A percentile compares a stretch with the other conserved stretches of the same genome.
Conservation (phyloP, 1,140 invertebrate species). For the Gryllus bimaculatus region DNA sequence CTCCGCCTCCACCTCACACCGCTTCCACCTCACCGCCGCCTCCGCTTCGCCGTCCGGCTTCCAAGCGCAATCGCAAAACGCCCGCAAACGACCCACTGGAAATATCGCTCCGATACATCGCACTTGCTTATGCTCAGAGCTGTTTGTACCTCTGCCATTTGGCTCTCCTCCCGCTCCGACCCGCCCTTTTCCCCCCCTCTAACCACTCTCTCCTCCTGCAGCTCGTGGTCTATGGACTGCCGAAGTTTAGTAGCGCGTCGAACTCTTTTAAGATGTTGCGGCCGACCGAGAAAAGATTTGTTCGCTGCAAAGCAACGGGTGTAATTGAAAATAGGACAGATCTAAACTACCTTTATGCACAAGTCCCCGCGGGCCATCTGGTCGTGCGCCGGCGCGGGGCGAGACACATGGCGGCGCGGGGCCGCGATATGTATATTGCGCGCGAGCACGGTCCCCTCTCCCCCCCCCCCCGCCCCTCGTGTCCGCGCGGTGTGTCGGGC, state of each 20-base stretch:
- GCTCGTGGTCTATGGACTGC: background rate
- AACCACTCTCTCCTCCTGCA: background rate
- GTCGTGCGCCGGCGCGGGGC: background rate
- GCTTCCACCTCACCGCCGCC: too few relatives aligned
- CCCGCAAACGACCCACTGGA: too few relatives aligned
- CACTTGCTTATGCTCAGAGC: too few relatives aligned
- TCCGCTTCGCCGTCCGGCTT: too few relatives aligned
- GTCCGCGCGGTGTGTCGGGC: too few relatives aligned
- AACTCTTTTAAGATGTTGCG: background rate
- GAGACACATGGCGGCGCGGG: background rate
- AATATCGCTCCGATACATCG: too few relatives aligned
- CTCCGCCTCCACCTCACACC: too few relatives aligned
- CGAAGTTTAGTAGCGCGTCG: background rate
- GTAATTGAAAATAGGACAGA: constrained; percentile 5
- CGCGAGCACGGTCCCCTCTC: too few relatives aligned
- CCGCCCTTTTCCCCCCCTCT: background rate
- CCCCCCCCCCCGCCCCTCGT: too few relatives aligned
- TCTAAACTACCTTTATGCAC: background rate
- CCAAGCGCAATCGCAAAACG: too few relatives aligned
- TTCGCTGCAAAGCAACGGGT: background rate
- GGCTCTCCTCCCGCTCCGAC: background rate
- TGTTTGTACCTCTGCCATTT: too few relatives aligned
- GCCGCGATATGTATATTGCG: too few relatives aligned
- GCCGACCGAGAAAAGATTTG: background rate
- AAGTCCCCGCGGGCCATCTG: background rate